Conservation (phyloP, 2,888 invertebrate genomes). For the Sabatieria punctata region DNA sequence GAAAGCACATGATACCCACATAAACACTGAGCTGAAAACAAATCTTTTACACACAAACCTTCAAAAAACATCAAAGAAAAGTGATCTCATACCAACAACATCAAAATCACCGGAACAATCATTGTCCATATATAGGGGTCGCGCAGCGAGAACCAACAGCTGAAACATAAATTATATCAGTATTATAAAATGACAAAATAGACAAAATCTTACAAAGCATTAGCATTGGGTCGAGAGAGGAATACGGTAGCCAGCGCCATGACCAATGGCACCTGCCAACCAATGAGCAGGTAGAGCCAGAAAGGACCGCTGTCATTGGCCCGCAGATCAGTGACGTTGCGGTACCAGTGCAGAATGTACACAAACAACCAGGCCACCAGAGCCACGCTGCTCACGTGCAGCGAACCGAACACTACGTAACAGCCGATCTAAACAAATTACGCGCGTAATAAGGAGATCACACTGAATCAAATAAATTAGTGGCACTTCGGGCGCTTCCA, state of each 20-base stretch:
- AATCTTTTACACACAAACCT: background rate
- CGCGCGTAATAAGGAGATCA: too few relatives aligned
- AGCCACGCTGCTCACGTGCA: conserved; percentile 81
- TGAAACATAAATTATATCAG: conserved; percentile 34
- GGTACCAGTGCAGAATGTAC: conserved; percentile 74
- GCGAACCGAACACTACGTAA: conserved; percentile 67
- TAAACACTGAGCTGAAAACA: background rate
- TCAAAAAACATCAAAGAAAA: background rate
- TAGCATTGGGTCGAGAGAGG: too few relatives aligned
- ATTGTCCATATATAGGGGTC: conserved; percentile 88
- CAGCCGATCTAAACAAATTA: conserved; percentile 68
- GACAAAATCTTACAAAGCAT: background rate
- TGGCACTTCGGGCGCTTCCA: too few relatives aligned
- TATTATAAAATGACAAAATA: background rate
- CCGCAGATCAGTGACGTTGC: conserved; percentile 85
- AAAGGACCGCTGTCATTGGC: too few relatives aligned
- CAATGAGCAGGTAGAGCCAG: too few relatives aligned
- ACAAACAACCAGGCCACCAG: conserved; percentile 80
- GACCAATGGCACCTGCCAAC: too few relatives aligned
- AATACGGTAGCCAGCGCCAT: background rate
- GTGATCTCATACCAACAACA: conserved; percentile 44
- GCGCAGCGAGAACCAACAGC: conserved; percentile 85
- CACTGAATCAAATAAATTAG: too few relatives aligned
- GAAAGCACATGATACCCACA: background rate
- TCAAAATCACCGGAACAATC: conserved; percentile 67